These are phyloP conservation scores for Numida meleagris DNA, from an alignment of 2,113 vertebrate genomes.

Conservation along the genomic window DNA sequence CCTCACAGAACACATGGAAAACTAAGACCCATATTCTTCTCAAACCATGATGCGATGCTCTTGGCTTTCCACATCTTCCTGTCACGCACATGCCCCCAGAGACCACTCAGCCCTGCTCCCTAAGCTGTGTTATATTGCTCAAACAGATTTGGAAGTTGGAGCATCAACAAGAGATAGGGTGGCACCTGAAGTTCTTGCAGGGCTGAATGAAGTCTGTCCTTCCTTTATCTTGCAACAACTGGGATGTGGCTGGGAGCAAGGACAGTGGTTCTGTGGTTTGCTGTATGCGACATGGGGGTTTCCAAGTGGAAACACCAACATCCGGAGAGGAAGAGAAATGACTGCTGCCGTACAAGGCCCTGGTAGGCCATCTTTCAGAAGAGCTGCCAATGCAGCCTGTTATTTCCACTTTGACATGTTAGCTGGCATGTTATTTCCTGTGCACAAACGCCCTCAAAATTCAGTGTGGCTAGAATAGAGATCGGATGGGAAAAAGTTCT, in stretches of 20 bases:
- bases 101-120: background rate
- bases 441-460: background rate
- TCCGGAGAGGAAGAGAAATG: background rate
- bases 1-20: background rate
- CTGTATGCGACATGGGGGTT: fast-evolving
- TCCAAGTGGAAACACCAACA: background rate
- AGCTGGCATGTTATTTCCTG: background rate
- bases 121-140: fast-evolving
- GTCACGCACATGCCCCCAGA: fast-evolving
- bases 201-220: background rate
- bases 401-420: background rate
- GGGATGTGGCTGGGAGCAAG: background rate
- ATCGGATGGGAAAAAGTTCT: background rate
- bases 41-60: background rate
- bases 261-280: background rate
- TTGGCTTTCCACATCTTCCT: background rate
- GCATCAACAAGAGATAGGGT: background rate
- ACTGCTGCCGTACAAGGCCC: background rate
- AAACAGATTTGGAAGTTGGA: background rate
- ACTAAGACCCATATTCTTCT: background rate
- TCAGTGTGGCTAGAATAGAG: background rate
- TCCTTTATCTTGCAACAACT: background rate
- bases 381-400: background rate
- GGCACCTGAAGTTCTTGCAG: background rate
- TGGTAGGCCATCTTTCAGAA: background rate